phyloP scores from a whole-genome alignment of 2,888 invertebrate genomes.

The Odontomyia ornata region DNA sequence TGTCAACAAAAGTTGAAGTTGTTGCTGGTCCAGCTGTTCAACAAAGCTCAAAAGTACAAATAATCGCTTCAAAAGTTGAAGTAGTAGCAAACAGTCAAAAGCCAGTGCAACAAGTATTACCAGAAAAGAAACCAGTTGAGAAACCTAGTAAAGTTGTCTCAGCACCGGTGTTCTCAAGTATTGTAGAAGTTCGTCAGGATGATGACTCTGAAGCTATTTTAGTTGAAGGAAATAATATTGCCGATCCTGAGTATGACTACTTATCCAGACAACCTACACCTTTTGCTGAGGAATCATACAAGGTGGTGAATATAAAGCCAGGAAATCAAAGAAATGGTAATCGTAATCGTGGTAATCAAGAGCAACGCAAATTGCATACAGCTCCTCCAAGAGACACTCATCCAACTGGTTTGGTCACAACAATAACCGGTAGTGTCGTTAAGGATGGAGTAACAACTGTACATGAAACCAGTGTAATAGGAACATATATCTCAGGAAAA shows the following conservation, averaged over 20 bases:
- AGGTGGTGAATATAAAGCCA: conserved; percentile 82
- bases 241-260: conserved; percentile 85
- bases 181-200: conserved; percentile 66
- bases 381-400: conserved; percentile 69
- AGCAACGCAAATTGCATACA: conserved; percentile 60
- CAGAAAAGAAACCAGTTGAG: conserved; percentile 48
- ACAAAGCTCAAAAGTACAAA: conserved; percentile 61
- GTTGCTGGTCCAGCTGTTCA: conserved; percentile 48
- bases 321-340: conserved; percentile 63
- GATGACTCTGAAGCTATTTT: conserved; percentile 66
- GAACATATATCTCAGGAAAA: conserved; percentile 87
- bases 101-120: conserved; percentile 50
- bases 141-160: conserved; percentile 33
- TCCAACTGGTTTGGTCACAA: conserved; percentile 83
- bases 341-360: conserved; percentile 56
- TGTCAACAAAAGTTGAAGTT: conserved; percentile 53
- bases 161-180: conserved; percentile 65
- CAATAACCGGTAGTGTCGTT: conserved; percentile 83
- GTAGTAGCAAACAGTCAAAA: conserved; percentile 63
- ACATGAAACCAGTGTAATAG: conserved; percentile 89
- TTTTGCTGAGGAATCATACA: conserved; percentile 85
- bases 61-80: conserved; percentile 61
- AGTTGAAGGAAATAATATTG: conserved; percentile 76
- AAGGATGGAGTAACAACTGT: conserved; percentile 85
- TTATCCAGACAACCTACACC: conserved; percentile 85